Evolutionary conservation across 2,797 vertebrate genomes (phyloP).

Genomic region (Oreochromis mossambicus): DNA sequence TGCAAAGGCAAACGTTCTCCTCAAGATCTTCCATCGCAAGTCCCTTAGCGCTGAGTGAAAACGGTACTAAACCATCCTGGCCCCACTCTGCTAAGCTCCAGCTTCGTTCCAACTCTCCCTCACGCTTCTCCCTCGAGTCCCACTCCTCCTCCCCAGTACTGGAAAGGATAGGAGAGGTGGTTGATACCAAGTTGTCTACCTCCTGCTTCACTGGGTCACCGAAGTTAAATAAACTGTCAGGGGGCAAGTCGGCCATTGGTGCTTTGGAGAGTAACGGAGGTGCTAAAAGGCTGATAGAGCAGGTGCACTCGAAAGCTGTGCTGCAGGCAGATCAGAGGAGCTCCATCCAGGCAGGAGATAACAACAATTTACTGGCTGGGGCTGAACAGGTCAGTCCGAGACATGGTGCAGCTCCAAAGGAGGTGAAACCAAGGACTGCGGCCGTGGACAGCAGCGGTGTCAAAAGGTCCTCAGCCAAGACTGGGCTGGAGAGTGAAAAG

Average conservation of each 20-base stretch:
- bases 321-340: conserved; percentile 73
- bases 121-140: conserved; percentile 91
- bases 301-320: conserved; percentile 71
- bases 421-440: conserved; percentile 75
- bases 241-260: conserved; percentile 77
- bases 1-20: conserved; percentile 92
- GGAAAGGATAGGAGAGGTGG: conserved; percentile 90
- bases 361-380: conserved; percentile 83
- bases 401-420: conserved; percentile 82
- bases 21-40: conserved; percentile 93
- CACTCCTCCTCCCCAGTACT: conserved; percentile 87
- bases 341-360: conserved; percentile 80
- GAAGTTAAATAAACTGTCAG: conserved; percentile 76
- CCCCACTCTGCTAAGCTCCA: conserved; percentile 91
- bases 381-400: conserved; percentile 79
- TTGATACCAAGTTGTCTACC: conserved; percentile 82
- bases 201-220: conserved; percentile 82
- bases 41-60: conserved; percentile 89
- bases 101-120: conserved; percentile 90
- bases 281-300: conserved; percentile 74
- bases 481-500: conserved; percentile 74
- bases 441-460: conserved; percentile 52
- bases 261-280: conserved; percentile 72
- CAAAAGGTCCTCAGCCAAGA: conserved; percentile 78
- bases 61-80: conserved; percentile 89